phyloP scores from a whole-genome alignment of 2,888 invertebrate genomes.

The Dorcus hopei region DNA sequence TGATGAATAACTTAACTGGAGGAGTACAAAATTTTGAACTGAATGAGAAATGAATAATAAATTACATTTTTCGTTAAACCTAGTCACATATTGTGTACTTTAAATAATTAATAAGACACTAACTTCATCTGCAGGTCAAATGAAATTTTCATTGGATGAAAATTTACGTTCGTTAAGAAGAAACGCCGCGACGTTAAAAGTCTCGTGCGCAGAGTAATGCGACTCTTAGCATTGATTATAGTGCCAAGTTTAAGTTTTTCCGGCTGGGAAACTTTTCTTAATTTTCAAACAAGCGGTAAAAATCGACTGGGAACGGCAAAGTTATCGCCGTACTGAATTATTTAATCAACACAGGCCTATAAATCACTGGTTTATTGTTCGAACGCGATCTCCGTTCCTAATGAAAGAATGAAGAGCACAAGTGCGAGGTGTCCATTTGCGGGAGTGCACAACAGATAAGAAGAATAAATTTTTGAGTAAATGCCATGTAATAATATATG shows the following conservation, averaged over 20 bases:
- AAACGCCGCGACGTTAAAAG: too few species aligned
- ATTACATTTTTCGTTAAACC: too few species aligned
- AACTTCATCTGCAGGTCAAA: too few species aligned
- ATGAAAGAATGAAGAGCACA: slow-evolving; percentile 4
- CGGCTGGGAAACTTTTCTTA: background rate
- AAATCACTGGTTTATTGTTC: slow-evolving; percentile 17
- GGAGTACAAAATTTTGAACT: too few species aligned
- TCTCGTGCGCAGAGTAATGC: too few species aligned
- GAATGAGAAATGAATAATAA: too few species aligned
- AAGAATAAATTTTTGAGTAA: background rate
- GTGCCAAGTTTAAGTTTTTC: background rate
- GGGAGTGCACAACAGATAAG: background rate
- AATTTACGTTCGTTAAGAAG: too few species aligned
- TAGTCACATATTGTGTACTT: too few species aligned
- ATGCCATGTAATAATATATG: too few species aligned
- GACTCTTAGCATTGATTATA: background rate
- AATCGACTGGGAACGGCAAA: slow-evolving; percentile 9
- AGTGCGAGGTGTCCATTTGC: background rate
- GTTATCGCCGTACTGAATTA: slow-evolving; percentile 15
- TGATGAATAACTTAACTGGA: too few species aligned
- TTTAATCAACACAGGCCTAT: slow-evolving; percentile 15
- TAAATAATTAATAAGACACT: too few species aligned
- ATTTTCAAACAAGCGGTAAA: slow-evolving; percentile 1
- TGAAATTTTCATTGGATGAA: too few species aligned
- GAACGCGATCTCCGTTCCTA: background rate